phyloP scores from a whole-genome alignment of 2,888 invertebrate genomes.

The Empis stercorea region DNA sequence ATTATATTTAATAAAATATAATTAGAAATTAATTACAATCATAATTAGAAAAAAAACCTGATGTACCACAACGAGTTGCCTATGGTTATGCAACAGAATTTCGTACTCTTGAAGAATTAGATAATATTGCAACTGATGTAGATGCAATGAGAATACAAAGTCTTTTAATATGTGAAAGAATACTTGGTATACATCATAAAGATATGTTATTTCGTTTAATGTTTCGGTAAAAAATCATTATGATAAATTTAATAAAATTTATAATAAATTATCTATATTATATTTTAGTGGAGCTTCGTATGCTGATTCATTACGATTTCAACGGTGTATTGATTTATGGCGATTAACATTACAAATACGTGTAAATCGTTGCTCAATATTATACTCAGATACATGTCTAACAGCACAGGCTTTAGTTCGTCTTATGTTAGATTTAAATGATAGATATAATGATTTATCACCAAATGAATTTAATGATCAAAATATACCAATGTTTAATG shows the following conservation, averaged over 20 bases:
- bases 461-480: constrained; percentile 37
- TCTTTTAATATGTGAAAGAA: constrained; percentile 73
- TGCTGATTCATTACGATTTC: constrained; percentile 60
- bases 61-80: constrained; percentile 43
- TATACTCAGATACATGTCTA: constrained; percentile 70
- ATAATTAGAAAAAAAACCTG: constrained; percentile 39
- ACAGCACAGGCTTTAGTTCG: constrained; percentile 73
- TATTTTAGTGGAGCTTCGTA: constrained; percentile 53
- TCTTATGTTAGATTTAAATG: constrained; percentile 62
- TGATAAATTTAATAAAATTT: not conserved
- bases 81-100: constrained; percentile 65
- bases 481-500: constrained; percentile 47
- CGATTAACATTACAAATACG: constrained; percentile 67
- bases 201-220: constrained; percentile 72
- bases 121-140: constrained; percentile 59
- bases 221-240: constrained; percentile 40
- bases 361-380: constrained; percentile 62
- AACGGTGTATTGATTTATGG: constrained; percentile 81
- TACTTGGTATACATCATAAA: constrained; percentile 73
- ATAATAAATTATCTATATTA: not conserved
- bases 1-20: not conserved
- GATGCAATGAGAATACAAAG: constrained; percentile 81
- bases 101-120: constrained; percentile 54
- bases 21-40: not conserved
- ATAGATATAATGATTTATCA: constrained; percentile 42